Evolutionary conservation across 2,113 vertebrate genomes (phyloP), one percentile per base, ranked within the genome.

Genomic region (Pantherophis guttatus): DNA sequence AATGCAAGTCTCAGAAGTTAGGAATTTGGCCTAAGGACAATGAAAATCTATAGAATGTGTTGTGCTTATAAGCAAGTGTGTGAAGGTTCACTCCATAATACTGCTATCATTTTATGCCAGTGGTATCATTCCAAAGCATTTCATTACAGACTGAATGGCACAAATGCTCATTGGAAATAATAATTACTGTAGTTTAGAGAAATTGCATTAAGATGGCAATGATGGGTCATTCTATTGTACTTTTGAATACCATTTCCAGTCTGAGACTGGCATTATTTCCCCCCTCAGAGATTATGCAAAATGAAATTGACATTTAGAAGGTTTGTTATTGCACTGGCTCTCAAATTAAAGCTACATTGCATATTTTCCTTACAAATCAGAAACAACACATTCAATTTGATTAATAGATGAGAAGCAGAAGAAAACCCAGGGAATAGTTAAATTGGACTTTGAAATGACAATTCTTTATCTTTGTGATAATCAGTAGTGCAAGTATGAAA

Each of bases 391-490:
- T 94, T 90, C 90, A 8, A 87, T 95, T 94, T 95, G 90, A 96
- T 95, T 95, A 95, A 95, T 95, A 96, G 75, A 94, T 57, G 86
- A 19, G 52, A 96, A 95, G 15, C 39, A 86, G 53, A 95, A 93
- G 48, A 39, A 97, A 95, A 90, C 52, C 62, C 53, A 5, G 10
- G 88, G 96, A 96, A 96, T 95, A 96, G 26, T 93, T 95, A 95
- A 93, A 93, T 21, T 93, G 90, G 88, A 48, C 87, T 97, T 96
- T 96, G 93, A 97, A 96, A 96, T 95, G 57, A 96, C 93, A 97
- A 95, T 95, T 96, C 95, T 94, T 97, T 97, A 21, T 95, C 92
- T 96, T 96, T 96, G 95, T 96, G 70, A 92, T 95, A 96, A 95
- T 94, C 39, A 44, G 96, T 44, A 53, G 92, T 95, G 94, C 58